Conservation (phyloP, 2,113 vertebrate genomes). For the Chrysemys picta region DNA sequence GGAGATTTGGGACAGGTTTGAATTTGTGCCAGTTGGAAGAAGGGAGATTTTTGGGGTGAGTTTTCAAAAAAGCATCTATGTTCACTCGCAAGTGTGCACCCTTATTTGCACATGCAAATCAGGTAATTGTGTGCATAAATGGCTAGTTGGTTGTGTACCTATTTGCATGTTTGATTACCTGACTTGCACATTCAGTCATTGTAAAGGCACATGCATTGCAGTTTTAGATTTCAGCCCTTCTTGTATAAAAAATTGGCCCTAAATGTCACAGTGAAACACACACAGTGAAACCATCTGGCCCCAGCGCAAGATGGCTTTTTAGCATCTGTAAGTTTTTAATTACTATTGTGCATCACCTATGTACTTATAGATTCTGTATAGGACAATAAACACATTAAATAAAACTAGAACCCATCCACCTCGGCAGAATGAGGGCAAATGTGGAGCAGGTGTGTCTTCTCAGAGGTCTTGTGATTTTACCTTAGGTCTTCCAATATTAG, state of each 20-base stretch:
- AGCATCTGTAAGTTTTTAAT: rapidly evolving
- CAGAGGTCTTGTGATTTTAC: rapidly evolving
- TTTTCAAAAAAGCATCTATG: no score
- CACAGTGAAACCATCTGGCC: not conserved
- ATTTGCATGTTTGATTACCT: not conserved
- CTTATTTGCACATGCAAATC: not conserved
- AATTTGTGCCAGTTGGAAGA: not conserved
- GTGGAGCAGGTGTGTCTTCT: rapidly evolving
- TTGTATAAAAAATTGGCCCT: not conserved
- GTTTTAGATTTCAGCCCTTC: not conserved
- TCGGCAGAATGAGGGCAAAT: rapidly evolving
- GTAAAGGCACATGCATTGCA: not conserved
- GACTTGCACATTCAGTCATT: not conserved
- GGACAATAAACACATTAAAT: rapidly evolving
- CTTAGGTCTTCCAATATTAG: not conserved
- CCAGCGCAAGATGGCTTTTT: rapidly evolving
- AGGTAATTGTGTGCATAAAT: not conserved
- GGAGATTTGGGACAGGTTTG: not conserved
- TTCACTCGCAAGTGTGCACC: not conserved
- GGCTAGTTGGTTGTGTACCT: not conserved
- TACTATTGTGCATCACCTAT: rapidly evolving
- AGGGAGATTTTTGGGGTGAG: not conserved
- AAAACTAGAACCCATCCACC: not conserved
- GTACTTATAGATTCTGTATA: not conserved
- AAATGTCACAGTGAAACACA: not conserved